Conservation (phyloP, 2,797 vertebrate species). For the Myotis vivesi region DNA sequence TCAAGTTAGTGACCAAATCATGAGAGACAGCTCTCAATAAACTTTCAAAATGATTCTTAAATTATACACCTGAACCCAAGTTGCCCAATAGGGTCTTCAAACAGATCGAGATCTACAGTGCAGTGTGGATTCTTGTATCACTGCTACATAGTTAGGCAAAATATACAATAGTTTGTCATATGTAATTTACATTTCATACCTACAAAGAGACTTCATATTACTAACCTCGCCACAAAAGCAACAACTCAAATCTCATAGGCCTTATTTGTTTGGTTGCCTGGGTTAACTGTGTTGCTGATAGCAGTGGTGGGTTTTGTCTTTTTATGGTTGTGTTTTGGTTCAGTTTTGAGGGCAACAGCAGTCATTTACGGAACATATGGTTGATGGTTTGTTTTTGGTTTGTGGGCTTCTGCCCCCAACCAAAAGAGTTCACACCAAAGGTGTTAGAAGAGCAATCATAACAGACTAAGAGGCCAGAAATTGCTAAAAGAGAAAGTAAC, state of each 20-base stretch:
- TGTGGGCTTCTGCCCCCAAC: too few relatives aligned
- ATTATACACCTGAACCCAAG: not conserved
- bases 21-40: not conserved
- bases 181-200: not conserved
- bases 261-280: not conserved
- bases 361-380: not conserved
- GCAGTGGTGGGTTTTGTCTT: not conserved
- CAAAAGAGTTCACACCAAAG: not conserved
- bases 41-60: not conserved
- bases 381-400: not conserved
- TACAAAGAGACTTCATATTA: not conserved
- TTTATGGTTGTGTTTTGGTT: conserved; percentile 25
- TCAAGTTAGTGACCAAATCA: not conserved
- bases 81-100: not conserved
- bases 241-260: not conserved
- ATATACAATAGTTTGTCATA: not conserved
- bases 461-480: not conserved
- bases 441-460: not conserved
- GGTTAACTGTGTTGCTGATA: not conserved
- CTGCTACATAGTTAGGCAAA: not conserved
- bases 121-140: not conserved
- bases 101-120: not conserved
- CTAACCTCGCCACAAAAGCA: not conserved
- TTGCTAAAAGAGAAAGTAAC: not conserved
- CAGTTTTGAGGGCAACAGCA: conserved; percentile 44